These are phyloP conservation scores for Rutpela maculata DNA, from an alignment of 2,888 invertebrate genomes.

Conservation along the genomic window DNA sequence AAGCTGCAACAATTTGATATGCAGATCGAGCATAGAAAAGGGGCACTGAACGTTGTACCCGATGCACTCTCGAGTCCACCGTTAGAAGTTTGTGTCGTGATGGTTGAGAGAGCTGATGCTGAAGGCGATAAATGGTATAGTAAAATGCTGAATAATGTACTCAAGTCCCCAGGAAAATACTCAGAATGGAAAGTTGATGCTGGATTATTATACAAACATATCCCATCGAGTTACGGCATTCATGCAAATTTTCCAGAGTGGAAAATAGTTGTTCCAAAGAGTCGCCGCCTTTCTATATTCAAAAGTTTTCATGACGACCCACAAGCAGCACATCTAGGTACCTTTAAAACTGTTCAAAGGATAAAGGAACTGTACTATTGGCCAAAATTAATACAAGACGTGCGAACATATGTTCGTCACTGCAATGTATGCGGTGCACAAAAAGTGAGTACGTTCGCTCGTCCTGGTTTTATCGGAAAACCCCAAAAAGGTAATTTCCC, in stretches of 20 bases:
- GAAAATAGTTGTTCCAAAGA: slow-evolving; percentile 16
- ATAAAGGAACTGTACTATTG: no score
- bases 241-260: slow-evolving; percentile 8
- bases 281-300: not conserved
- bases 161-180: slow-evolving; percentile 18
- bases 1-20: slow-evolving; percentile 3
- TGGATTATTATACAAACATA: slow-evolving; percentile 24
- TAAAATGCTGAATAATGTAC: slow-evolving; percentile 3
- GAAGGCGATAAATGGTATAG: not conserved
- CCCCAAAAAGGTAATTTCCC: no score
- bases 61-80: no score
- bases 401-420: slow-evolving; percentile 35
- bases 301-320: not conserved
- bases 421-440: slow-evolving; percentile 43
- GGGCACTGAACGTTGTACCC: no score
- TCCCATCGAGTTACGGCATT: not conserved
- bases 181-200: slow-evolving; percentile 18
- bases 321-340: slow-evolving; percentile 2
- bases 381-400: no score
- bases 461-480: no score
- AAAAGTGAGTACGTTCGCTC: slow-evolving; percentile 40
- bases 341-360: no score
- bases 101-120: not conserved
- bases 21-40: no score
- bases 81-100: not conserved